Evolutionary conservation across 1,140 invertebrate species (phyloP), one percentile per base, ranked within the genome.

Genomic region (Pseudomyrmex dendroicus): DNA sequence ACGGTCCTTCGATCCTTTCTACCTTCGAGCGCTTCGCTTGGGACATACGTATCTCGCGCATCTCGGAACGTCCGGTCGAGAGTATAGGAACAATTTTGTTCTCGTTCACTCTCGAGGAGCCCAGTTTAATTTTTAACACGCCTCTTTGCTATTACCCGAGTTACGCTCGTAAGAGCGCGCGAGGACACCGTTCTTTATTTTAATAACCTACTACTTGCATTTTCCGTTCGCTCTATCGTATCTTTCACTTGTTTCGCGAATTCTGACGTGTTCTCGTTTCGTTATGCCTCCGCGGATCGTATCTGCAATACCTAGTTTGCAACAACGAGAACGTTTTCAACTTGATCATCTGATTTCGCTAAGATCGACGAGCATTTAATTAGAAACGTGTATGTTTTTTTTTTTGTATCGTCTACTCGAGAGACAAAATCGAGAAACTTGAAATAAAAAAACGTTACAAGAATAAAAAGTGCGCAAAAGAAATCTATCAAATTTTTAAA

Each of bases 51-150:
- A 7, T 35, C 35, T 35, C 5, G 35, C 35, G 35, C 35, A 72
- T 48, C 63, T 12, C 66, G 66, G 54, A 66, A 80, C 76, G 22
- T 80, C 76, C 66, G 66, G 66, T 59, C 22, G 44, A 80, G n/a
- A 20, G 20, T 20, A 20, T 20, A 20, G 20, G 59, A 48, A 76
- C 64, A 76, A 22, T 15, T 59, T 80, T 80, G 20, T 72, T 72
- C 54, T 66, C 66, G 35, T 59, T 80, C 66, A 72, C 76, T 25
- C 61, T 20, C 20, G 20, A 7, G 12, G n/a, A 46, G 44, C 64
- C 57, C 54, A 46, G 44, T n/a, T 77, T 80, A 80, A 80, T 72
- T 35, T 35, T 80, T 20, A 20, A 35, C 35, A n/a, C 57, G 76
- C 76, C 22, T 56, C 44, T 72, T 72, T 44, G 76, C 76, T 80